Evolutionary conservation across 2,113 vertebrate species (phyloP), one percentile per base, ranked within the genome.

Genomic region (Chiloscyllium plagiosum): DNA sequence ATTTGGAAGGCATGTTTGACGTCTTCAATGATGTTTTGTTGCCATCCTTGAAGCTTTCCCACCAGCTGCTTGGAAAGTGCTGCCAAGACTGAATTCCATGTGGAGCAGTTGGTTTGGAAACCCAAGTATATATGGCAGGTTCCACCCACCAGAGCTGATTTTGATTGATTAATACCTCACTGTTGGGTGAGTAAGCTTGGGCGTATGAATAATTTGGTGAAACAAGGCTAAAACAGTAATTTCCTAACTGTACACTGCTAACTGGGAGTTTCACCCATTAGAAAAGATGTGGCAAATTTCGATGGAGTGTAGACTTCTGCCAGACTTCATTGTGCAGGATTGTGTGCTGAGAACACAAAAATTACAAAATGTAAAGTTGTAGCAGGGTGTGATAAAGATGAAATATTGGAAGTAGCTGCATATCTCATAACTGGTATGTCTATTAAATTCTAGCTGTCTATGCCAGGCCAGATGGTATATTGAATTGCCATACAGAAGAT

Each of bases 371-470:
- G 61, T 90, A 61, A 90, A 61, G 50, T 56, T 89, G 50, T 26
- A 4, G 52, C 52, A 89, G 47, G 33, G 13, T 90, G 61, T 90
- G 87, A 90, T 65, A 61, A 90, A 90, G 15, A n/a, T 47, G 80
- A 83, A 83, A 83, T 61, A 13, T 29, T 90, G 56, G 87, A 61
- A 33, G 87, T n/a, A 61, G 87, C 12, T 90, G 87, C 87, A 90
- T 33, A 12, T 61, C 12, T 15, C 56, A 89, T 52, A 65, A 90
- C 26, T n/a, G 87, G 33, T 33, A 61, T 61, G 56, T 61, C 87
- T 90, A 90, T 90, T 90, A 90, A 61, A 90, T 90, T 61, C 52
- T 61, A 61, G 22, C 87, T 90, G 50, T 33, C 26, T 90, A 52
- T 26, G 42, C 26, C 61, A 2, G 26, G 52, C 87, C 87, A 90